These are phyloP conservation scores for Bergia puertoricense DNA, from an alignment of 92 coral and sea anemone genomes.

Conservation along the genomic window DNA sequence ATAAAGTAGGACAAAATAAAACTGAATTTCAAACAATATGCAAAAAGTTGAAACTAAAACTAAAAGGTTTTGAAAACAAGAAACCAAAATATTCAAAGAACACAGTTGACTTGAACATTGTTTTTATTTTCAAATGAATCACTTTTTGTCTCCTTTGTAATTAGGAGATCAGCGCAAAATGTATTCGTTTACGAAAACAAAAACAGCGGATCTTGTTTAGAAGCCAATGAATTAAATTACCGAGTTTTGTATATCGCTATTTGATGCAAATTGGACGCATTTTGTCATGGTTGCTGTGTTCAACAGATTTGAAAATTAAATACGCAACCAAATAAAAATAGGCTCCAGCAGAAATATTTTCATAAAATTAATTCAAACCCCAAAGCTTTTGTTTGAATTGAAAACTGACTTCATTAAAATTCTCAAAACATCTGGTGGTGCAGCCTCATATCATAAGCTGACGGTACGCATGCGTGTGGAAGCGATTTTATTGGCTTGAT, in stretches of 20 bases:
- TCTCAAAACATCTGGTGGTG: conserved; percentile 46
- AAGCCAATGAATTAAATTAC: not conserved
- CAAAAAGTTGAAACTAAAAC: not conserved
- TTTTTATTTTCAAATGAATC: conserved; percentile 2
- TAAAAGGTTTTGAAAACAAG: not conserved
- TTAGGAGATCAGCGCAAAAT: not conserved
- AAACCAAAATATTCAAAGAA: not conserved
- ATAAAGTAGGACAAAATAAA: not conserved
- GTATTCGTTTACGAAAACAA: not conserved
- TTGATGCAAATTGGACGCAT: not conserved
- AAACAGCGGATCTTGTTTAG: not conserved
- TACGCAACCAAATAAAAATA: not conserved
- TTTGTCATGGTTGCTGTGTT: not conserved
- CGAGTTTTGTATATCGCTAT: not conserved
- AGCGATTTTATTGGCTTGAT: conserved; percentile 9
- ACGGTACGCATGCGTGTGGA: conserved; percentile 25
- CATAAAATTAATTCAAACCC: conserved; percentile 16
- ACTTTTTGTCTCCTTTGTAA: not conserved
- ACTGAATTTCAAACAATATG: not conserved
- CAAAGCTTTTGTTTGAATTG: conserved; percentile 28
- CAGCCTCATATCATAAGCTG: not conserved
- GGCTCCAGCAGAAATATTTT: conserved; percentile 13
- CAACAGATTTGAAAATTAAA: not conserved
- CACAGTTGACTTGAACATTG: not conserved
- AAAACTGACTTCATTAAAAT: conserved; percentile 43